These are phyloP conservation scores for Sphaerophoria rueppellii DNA, from an alignment of 2,888 invertebrate species.

Conservation along the genomic window DNA sequence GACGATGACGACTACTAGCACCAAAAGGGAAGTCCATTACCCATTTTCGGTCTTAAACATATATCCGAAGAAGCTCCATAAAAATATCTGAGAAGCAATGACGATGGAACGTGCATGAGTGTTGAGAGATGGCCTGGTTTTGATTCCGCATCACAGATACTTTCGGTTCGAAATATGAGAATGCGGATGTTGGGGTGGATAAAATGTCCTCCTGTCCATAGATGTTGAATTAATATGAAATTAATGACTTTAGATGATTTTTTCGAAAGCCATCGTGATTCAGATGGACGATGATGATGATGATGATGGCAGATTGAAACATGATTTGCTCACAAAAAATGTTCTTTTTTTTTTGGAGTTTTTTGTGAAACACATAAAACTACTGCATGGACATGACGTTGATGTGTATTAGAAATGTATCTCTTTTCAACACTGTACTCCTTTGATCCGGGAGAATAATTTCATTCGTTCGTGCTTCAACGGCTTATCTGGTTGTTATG, in stretches of 20 bases:
- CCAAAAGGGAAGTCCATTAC: slow-evolving; percentile 67
- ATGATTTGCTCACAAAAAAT: slow-evolving; percentile 39
- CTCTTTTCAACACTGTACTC: slow-evolving; percentile 23
- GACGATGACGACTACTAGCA: neutral
- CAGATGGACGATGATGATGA: slow-evolving; percentile 54
- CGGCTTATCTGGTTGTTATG: slow-evolving; percentile 49
- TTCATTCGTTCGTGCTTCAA: slow-evolving; percentile 39
- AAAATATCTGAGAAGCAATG: slow-evolving; percentile 24
- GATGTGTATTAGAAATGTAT: neutral
- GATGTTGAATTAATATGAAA: slow-evolving; percentile 74
- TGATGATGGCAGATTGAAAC: slow-evolving; percentile 63
- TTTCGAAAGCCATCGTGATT: slow-evolving; percentile 64
- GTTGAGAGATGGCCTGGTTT: slow-evolving; percentile 51
- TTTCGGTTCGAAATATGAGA: neutral
- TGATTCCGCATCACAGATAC: slow-evolving; percentile 23
- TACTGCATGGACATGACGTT: too few species aligned
- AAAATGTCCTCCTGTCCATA: slow-evolving; percentile 49
- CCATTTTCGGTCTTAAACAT: slow-evolving; percentile 47
- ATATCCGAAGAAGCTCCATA: neutral
- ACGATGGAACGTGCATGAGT: slow-evolving; percentile 54
- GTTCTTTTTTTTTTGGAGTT: too few species aligned
- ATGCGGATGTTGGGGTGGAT: slow-evolving; percentile 5
- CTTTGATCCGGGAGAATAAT: slow-evolving; percentile 24
- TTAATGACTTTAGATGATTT: slow-evolving; percentile 73
- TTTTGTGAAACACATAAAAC: neutral